Conservation (phyloP, 2,113 vertebrate genomes). For the Aramus guarauna region DNA sequence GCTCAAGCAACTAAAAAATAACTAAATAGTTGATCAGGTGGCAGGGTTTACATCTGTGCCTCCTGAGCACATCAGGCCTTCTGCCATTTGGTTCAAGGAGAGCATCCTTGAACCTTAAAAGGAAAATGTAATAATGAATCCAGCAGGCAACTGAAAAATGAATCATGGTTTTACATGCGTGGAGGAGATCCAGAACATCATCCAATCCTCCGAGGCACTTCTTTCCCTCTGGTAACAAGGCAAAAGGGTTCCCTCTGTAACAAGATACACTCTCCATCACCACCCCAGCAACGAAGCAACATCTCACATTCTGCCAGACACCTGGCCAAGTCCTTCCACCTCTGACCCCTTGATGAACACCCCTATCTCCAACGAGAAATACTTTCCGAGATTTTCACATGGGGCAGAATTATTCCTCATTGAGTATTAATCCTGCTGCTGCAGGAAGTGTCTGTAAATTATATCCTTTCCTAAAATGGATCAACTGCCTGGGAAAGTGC, state of each 20-base stretch:
- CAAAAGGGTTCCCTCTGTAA: constrained; percentile 16
- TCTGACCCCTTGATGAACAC: neutral
- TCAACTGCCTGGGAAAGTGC: constrained; percentile 34
- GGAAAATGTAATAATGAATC: neutral
- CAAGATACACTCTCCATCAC: neutral
- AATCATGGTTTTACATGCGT: constrained; percentile 18
- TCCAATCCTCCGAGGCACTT: constrained; percentile 8
- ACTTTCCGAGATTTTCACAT: neutral
- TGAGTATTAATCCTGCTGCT: constrained; percentile 28
- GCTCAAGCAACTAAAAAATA: neutral
- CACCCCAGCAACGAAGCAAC: neutral
- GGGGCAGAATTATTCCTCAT: neutral
- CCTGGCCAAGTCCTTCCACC: constrained; percentile 32
- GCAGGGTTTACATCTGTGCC: neutral
- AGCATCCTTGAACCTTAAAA: neutral
- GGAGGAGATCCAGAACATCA: constrained; percentile 53
- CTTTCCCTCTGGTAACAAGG: neutral
- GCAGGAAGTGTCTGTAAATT: constrained; percentile 37
- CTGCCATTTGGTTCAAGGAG: neutral
- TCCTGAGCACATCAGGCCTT: neutral
- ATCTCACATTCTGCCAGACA: constrained; percentile 15
- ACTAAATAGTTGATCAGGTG: neutral
- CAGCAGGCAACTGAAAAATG: neutral
- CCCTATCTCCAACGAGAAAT: neutral
- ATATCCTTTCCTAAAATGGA: constrained; percentile 18